These are phyloP conservation scores for Ceyx erithaca DNA, from an alignment of 2,797 vertebrate species.

Conservation along the genomic window DNA sequence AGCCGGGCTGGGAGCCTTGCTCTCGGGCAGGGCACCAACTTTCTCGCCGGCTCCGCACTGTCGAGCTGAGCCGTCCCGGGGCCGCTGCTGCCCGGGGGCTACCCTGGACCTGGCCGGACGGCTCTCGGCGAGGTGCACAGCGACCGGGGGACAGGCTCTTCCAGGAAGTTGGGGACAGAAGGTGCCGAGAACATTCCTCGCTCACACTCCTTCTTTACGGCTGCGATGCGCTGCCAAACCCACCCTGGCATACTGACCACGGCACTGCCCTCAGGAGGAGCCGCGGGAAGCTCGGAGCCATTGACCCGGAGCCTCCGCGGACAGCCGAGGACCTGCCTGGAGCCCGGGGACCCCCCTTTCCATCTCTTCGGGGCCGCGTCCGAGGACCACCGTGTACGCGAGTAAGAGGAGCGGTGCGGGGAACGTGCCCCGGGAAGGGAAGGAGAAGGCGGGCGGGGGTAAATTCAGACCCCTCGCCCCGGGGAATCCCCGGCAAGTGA, in stretches of 20 bases:
- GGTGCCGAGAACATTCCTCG: constrained; percentile 3
- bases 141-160: neutral
- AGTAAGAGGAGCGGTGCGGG: neutral
- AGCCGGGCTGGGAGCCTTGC: neutral
- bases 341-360: neutral
- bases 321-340: neutral
- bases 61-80: neutral
- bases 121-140: neutral
- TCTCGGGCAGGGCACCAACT: neutral
- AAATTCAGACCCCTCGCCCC: neutral
- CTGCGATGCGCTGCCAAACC: neutral
- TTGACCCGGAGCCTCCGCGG: neutral
- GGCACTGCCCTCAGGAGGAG: neutral
- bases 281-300: neutral
- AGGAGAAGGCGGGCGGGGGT: neutral
- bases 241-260: neutral
- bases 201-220: neutral
- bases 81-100: neutral
- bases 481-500: neutral
- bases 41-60: neutral
- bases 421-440: neutral
- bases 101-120: neutral
- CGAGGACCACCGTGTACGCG: neutral
- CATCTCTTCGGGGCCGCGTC: neutral
- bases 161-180: neutral